Percentiles rank a stretch among this genome's conserved stretches.
Evolutionary conservation across 2,113 vertebrate genomes (phyloP).

Genomic region (Cardinalis cardinalis): DNA sequence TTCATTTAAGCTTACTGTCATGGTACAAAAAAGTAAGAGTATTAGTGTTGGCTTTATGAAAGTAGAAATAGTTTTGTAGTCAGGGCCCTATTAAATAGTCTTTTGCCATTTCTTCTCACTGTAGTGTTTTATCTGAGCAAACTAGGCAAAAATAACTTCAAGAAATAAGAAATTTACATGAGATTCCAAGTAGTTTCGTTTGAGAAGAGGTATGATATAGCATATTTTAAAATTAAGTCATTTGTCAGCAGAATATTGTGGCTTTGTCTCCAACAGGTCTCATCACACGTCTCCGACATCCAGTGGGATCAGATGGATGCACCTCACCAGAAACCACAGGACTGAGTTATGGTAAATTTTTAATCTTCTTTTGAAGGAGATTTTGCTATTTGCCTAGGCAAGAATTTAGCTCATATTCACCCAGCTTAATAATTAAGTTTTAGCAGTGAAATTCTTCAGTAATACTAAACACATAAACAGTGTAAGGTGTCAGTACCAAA

Average conservation of each 20-base stretch:
- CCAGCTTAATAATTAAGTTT: neutral
- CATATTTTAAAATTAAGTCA: neutral
- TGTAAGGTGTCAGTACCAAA: neutral
- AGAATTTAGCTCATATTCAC: neutral
- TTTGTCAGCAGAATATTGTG: neutral
- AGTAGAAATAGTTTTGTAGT: neutral
- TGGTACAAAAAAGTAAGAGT: neutral
- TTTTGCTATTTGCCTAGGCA: neutral
- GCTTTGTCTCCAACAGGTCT: conserved; percentile 70
- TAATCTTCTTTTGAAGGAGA: neutral
- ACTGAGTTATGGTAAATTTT: conserved; percentile 78
- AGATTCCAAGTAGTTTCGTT: neutral
- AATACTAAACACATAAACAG: neutral
- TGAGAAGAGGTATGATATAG: neutral
- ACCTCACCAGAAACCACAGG: conserved; percentile 74
- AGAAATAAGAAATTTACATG: neutral
- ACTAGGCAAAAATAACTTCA: neutral
- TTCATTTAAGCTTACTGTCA: neutral
- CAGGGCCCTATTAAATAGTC: neutral
- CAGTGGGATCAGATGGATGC: conserved; percentile 73
- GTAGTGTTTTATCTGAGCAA: neutral
- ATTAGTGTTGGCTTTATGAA: neutral
- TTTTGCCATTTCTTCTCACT: neutral
- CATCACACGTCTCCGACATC: conserved; percentile 78
- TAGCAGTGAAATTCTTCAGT: neutral